Evolutionary conservation across 2,113 vertebrate species (phyloP).

Genomic region (Heteronetta atricapilla): DNA sequence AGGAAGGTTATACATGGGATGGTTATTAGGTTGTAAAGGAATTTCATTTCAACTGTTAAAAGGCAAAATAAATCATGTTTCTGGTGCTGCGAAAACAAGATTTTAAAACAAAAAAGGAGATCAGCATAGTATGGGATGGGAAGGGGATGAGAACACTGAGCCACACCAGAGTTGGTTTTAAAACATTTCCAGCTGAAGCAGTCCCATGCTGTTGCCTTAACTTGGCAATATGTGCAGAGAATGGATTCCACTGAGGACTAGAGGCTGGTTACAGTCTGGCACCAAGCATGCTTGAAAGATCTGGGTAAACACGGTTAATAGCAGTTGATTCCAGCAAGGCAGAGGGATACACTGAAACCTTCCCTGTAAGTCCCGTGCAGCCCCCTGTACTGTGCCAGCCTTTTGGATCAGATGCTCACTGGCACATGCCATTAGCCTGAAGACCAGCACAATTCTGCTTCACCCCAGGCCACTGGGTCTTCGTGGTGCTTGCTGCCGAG

Average conservation of each 20-base stretch:
- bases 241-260: neutral
- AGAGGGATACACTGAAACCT: neutral
- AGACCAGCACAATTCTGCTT: accelerated
- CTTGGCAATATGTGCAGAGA: neutral
- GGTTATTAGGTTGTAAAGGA: neutral
- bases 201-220: neutral
- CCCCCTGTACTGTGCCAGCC: neutral
- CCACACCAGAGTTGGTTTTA: neutral
- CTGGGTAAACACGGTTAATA: neutral
- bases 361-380: accelerated
- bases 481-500: neutral
- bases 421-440: neutral
- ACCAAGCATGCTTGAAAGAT: neutral
- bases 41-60: conserved; percentile 27
- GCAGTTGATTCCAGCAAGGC: neutral
- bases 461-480: neutral
- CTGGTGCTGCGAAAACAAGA: conserved; percentile 40
- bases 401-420: neutral
- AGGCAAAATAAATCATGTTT: conserved; percentile 30
- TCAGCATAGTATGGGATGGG: neutral
- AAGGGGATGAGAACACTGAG: neutral
- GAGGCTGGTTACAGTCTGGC: neutral
- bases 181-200: conserved; percentile 40
- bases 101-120: neutral
- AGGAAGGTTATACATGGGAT: neutral